Conservation (phyloP, 1,140 invertebrate genomes). For the Drosophila mauritiana region DNA sequence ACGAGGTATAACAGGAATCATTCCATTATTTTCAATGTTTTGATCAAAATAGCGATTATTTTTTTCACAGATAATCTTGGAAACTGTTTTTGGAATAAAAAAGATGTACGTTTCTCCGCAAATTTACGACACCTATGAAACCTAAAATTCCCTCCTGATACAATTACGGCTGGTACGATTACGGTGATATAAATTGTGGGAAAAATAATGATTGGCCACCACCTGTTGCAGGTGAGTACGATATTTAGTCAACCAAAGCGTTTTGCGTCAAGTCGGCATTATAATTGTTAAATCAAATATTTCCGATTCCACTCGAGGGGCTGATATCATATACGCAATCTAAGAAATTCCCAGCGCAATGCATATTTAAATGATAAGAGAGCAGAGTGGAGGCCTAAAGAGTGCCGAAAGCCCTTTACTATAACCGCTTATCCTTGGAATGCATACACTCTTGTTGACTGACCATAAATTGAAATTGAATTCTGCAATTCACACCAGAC, state of each 20-base stretch:
- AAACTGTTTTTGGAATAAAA: too few relatives aligned
- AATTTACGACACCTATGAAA: background rate
- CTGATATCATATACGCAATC: slow-evolving; percentile 1
- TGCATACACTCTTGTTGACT: background rate
- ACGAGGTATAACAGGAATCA: too few relatives aligned
- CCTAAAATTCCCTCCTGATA: background rate
- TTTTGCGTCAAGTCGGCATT: slow-evolving; percentile 44
- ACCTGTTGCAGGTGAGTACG: slow-evolving; percentile 7
- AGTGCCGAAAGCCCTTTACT: too few relatives aligned
- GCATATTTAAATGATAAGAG: slow-evolving; percentile 31
- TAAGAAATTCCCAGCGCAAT: slow-evolving; percentile 18
- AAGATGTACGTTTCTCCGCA: too few relatives aligned
- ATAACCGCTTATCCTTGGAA: background rate
- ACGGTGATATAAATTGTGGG: background rate
- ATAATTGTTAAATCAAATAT: slow-evolving; percentile 49
- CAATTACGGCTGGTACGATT: background rate
- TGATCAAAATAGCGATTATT: too few relatives aligned
- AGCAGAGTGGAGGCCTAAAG: background rate
- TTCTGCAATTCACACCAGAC: background rate
- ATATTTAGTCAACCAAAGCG: background rate
- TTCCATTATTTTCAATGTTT: too few relatives aligned
- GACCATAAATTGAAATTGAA: too few relatives aligned
- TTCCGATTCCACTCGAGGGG: slow-evolving; percentile 36
- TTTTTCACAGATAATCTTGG: too few relatives aligned
- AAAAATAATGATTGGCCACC: background rate